Evolutionary conservation across 2,113 vertebrate genomes (phyloP).

Genomic region (Mobula hypostoma): DNA sequence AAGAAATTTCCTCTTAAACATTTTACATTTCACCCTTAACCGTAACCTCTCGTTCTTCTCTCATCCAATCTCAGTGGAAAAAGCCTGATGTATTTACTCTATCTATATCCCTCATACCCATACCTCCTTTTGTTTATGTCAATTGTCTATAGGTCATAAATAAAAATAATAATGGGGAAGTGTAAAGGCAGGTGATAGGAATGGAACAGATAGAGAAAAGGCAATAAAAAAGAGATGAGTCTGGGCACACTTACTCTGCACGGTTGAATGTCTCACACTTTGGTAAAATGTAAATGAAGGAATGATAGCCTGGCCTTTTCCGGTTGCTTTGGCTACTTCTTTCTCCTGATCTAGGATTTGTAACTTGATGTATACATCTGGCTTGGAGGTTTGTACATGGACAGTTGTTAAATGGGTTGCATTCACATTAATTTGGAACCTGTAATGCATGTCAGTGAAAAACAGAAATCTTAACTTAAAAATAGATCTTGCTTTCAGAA

Average conservation of each 20-base stretch:
- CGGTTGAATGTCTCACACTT: conserved; percentile 45
- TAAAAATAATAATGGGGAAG: neutral
- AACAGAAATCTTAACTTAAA: neutral
- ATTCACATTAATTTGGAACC: conserved; percentile 62
- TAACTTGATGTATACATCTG: conserved; percentile 64
- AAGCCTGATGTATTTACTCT: too few species aligned
- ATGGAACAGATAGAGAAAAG: neutral
- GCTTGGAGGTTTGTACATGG: conserved; percentile 70
- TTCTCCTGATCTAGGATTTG: conserved; percentile 72
- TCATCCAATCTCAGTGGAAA: too few species aligned
- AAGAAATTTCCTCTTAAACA: too few species aligned
- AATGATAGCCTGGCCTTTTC: conserved; percentile 71
- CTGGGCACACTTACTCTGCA: conserved; percentile 56
- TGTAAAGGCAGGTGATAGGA: neutral
- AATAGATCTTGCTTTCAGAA: neutral
- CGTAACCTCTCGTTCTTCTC: too few species aligned
- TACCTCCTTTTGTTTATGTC: too few species aligned
- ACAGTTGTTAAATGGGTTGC: conserved; percentile 60
- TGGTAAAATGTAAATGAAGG: conserved; percentile 67
- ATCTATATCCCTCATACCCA: too few species aligned
- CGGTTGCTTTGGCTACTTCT: conserved; percentile 52
- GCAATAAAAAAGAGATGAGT: neutral
- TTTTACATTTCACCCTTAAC: too few species aligned
- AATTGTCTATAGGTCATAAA: neutral
- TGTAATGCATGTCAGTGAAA: conserved; percentile 44